Evolutionary conservation across 2,113 vertebrate species (phyloP).

Genomic region (Xyliphius kryptos): DNA sequence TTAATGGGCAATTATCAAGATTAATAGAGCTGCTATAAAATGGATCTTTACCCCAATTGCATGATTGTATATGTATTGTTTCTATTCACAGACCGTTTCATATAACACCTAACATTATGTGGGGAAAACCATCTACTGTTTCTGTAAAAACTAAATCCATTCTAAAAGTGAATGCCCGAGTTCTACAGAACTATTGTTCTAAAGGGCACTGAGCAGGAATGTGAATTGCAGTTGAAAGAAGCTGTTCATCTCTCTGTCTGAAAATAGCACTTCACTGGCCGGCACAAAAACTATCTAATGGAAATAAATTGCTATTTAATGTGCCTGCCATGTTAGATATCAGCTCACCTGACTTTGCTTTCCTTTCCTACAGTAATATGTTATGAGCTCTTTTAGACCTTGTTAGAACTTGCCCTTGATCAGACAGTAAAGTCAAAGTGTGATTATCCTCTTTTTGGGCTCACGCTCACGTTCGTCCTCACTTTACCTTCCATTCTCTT

Average conservation of each 20-base stretch:
- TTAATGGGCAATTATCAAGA: not conserved
- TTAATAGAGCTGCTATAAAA: not conserved
- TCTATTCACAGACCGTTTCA: too few species aligned
- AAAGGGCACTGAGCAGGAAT: not conserved
- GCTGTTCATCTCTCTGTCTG: slow-evolving; percentile 26
- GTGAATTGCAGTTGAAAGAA: slow-evolving; percentile 10
- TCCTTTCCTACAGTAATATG: slow-evolving; percentile 11
- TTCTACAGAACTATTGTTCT: too few species aligned
- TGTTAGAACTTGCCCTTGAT: slow-evolving; percentile 32
- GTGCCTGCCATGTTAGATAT: slow-evolving; percentile 27
- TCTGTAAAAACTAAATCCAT: too few species aligned
- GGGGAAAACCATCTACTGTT: too few species aligned
- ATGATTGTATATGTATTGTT: not conserved
- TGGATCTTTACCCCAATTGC: not conserved
- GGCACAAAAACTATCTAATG: slow-evolving; percentile 21
- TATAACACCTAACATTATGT: too few species aligned
- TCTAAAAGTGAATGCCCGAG: too few species aligned
- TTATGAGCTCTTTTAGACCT: not conserved
- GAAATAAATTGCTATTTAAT: slow-evolving; percentile 27
- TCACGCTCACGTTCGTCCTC: not conserved
- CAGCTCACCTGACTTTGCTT: slow-evolving; percentile 7
- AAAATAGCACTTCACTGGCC: slow-evolving; percentile 21
- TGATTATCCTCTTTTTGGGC: slow-evolving; percentile 24
- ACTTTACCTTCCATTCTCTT: too few species aligned
- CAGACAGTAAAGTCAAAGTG: slow-evolving; percentile 28